Conservation (phyloP, 2,113 vertebrate genomes). For the Gallinago paraguaiae region DNA sequence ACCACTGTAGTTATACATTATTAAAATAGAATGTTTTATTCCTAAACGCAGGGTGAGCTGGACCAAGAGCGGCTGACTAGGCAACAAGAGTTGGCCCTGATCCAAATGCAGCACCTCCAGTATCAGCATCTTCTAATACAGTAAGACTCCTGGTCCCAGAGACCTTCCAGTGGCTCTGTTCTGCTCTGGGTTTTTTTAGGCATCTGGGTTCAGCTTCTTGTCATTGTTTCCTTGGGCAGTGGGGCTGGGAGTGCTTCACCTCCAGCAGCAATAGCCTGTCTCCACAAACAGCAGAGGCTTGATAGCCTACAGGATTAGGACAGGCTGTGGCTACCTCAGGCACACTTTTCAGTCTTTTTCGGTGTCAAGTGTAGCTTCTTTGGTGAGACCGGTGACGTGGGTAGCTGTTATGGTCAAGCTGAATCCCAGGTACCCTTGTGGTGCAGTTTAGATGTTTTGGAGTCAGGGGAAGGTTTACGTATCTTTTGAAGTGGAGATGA, state of each 20-base stretch:
- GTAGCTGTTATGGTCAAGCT: not conserved
- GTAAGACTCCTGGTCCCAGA: constrained; percentile 70
- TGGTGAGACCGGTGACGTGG: not conserved
- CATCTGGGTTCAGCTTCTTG: not conserved
- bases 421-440: not conserved
- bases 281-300: not conserved
- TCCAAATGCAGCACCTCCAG: constrained; percentile 95
- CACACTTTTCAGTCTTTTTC: not conserved
- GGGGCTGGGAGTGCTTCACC: not conserved
- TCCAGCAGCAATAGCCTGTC: not conserved
- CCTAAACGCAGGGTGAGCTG: constrained; percentile 82
- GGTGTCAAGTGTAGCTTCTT: not conserved
- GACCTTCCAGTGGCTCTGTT: not conserved
- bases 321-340: not conserved
- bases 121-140: constrained; percentile 96
- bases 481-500: not conserved
- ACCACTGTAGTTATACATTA: not conserved
- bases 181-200: not conserved
- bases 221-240: not conserved
- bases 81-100: constrained; percentile 92
- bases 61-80: constrained; percentile 93
- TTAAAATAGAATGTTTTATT: not conserved
- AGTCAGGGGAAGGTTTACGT: not conserved
- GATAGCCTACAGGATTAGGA: not conserved
- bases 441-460: not conserved